phyloP scores from a whole-genome alignment of 2,113 vertebrate species.

The Antechinus stuartii region DNA sequence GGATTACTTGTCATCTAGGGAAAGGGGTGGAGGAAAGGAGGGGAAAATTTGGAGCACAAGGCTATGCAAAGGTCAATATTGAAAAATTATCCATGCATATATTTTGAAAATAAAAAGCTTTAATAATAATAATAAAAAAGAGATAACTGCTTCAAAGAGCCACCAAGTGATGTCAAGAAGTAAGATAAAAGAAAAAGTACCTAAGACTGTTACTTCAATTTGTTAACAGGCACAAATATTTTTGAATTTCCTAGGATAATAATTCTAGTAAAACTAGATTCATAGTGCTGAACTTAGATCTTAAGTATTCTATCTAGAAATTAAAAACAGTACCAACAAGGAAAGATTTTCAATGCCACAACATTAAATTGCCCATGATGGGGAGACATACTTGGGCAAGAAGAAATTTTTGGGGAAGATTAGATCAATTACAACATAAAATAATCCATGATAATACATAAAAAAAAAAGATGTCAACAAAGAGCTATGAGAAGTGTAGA shows the following conservation, averaged over 20 bases:
- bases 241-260: not conserved
- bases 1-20: no score
- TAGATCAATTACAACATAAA: not conserved
- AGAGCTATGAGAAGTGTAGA: not conserved
- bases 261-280: constrained; percentile 26
- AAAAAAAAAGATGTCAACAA: not conserved
- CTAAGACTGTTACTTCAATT: not conserved
- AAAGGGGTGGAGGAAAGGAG: no score
- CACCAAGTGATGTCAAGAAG: not conserved
- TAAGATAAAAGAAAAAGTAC: not conserved
- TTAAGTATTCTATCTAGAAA: constrained; percentile 45
- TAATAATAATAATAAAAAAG: no score
- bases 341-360: constrained; percentile 9
- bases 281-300: constrained; percentile 11
- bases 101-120: no score
- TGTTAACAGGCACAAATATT: not conserved
- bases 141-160: not conserved
- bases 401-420: not conserved
- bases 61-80: no score
- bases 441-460: not conserved
- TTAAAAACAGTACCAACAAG: constrained; percentile 20
- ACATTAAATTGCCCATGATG: not conserved
- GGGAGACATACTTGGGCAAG: not conserved
- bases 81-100: no score
- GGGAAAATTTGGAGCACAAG: no score